Base-by-base conservation (phyloP, 2,113 vertebrate species). In the Gorsachius goisagi region DNA sequence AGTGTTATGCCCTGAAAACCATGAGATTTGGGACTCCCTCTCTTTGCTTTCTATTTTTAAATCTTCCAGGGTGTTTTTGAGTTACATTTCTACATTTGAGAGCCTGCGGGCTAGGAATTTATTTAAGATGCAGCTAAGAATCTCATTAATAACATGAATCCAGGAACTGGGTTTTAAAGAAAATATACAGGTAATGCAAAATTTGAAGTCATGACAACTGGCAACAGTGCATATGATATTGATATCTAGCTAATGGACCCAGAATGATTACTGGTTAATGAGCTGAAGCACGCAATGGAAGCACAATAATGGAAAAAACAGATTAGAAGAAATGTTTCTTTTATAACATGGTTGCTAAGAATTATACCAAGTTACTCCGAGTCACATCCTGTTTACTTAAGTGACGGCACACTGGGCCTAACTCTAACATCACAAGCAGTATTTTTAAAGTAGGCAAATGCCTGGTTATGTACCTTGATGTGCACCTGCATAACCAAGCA, bases 151-250 rank as follows among this genome's bases (percentile, higher is more conserved):
- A 78, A 87, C 10, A 41, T 7, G 50, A 92, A 75, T 47, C 6
- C 69, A 94, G 44, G 45, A 95, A 78, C 0, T 72, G 28, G 5
- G 9, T 37, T 93, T 93, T 79, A 62, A 95, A 87, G 75, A 39
- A 94, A 93, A 89, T 45, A 45, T n/a, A 83, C 44, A 97, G 86
- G 91, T 90, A 92, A 72, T 18, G 55, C 74, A 87, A 93, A 84
- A 91, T 75, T 63, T 78, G 8, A 90, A 92, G 74, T 89, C 49
- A 50, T 22, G 37, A 79, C 73, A 91, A 89, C 53, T 41, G 17
- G 32, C 60, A 89, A 18, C 26, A 72, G 71, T 0, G 1, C 66
- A 41, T 53, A 37, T 28, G 87, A 22, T 92, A 93, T 75, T 90
- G 94, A 85, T 88, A 85, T 68, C 56, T 32, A 64, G n/a, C 32